Base-by-base conservation (phyloP, 2,113 vertebrate genomes). In the Vimba vimba region DNA sequence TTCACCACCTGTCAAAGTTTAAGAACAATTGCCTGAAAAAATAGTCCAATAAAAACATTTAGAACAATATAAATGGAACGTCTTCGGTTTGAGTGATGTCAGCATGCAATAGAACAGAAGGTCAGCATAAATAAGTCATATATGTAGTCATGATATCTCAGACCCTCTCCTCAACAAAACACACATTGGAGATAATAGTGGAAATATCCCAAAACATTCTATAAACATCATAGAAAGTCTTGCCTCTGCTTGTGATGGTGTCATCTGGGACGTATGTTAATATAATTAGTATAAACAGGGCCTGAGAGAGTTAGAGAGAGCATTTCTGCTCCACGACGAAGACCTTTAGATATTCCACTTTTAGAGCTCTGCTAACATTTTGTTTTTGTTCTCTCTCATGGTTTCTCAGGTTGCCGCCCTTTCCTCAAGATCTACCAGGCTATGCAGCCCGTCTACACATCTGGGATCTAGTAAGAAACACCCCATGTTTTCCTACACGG, bases 391-490 rank as follows among this genome's bases (percentile, higher is more conserved):
- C 55, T 74, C 27, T 86, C 74, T 83, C 21, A 45, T 17, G 36
- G 19, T 81, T 47, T 71, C 30, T 77, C 91, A 99, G 98, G 98
- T 90, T 99, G 98, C 88, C 97, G 97, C 66, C 98, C 98, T 6
- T 99, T 99, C 88, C 96, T 99, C 82, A 99, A 98, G 91, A 99
- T 99, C 93, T 99, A 99, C 95, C 98, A 99, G 93, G 96, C 97
- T 89, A 99, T 99, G 98, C 98, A 99, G 90, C 98, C 97, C 1
- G 97, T 99, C 87, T 99, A 99, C 94, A 99, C 97, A 2, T 99
- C 98, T 71, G 98, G 97, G 85, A 99, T 99, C 95, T 99, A 99
- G 98, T 99, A 95, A 97, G 96, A 92, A 89, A 74, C 71, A 81
- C 33, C 88, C 84, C 79, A 30, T 87, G 45, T 84, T 85, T 77